Conservation (phyloP, 1,140 invertebrate genomes). For the Drosophila aff. region DNA sequence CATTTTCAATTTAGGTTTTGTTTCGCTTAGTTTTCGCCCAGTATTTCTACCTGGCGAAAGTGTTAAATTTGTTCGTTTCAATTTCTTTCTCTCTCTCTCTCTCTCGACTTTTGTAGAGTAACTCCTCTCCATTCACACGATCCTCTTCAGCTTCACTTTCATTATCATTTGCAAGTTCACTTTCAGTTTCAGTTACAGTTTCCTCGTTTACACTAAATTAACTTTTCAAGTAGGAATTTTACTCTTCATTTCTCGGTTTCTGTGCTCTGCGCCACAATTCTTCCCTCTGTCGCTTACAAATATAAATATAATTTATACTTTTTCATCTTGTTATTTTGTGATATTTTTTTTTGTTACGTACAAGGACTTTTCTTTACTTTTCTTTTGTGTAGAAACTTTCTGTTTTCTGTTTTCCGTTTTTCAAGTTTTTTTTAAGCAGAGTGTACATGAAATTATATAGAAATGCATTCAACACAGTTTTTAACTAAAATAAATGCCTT, state of each 20-base stretch:
- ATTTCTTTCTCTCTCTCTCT: conserved; percentile 28
- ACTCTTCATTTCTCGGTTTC: conserved; percentile 42
- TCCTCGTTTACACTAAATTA: conserved; percentile 67
- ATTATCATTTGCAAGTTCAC: conserved; percentile 48
- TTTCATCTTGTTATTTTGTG: conserved; percentile 43
- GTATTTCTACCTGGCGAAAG: conserved; percentile 62
- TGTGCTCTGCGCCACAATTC: conserved; percentile 23
- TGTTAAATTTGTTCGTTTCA: conserved; percentile 50
- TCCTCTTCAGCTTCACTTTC: conserved; percentile 31
- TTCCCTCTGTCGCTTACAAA: conserved; percentile 58
- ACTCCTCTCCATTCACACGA: conserved; percentile 43
- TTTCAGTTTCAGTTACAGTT: conserved; percentile 54
- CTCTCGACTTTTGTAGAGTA: conserved; percentile 19
- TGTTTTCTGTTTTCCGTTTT: conserved; percentile 34
- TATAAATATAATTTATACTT: conserved; percentile 70
- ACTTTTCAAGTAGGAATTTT: conserved; percentile 79
- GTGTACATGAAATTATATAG: conserved; percentile 20
- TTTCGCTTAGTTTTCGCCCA: conserved; percentile 36
- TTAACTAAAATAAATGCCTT: conserved; percentile 74
- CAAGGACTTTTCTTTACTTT: conserved; percentile 44
- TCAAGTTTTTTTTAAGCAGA: conserved; percentile 14
- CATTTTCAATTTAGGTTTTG: conserved; percentile 49
- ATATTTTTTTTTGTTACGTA: conserved; percentile 36
- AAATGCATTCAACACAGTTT: conserved; percentile 53
- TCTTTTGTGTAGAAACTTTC: conserved; percentile 55